These are phyloP conservation scores for Sycophila texana DNA, from an alignment of 2,888 invertebrate genomes.

Conservation along the genomic window DNA sequence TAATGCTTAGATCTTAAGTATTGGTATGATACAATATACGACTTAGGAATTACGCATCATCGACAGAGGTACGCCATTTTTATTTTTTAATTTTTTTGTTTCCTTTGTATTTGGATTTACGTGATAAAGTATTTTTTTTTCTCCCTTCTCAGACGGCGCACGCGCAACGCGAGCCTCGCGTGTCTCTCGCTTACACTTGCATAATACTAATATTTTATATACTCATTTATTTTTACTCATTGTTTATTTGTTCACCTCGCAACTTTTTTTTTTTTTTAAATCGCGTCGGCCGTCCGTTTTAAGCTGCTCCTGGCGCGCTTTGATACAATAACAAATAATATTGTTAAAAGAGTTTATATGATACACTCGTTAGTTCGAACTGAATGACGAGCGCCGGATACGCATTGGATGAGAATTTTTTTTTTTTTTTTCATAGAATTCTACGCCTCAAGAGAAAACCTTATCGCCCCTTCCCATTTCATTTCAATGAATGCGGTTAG, in stretches of 20 bases:
- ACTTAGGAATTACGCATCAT: slow-evolving; percentile 68
- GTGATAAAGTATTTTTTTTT: slow-evolving; percentile 25
- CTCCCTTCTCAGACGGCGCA: neutral
- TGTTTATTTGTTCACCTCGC: neutral
- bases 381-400: slow-evolving; percentile 39
- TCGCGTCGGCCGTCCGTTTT: neutral
- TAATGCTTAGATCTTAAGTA: slow-evolving; percentile 68
- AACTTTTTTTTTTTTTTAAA: neutral
- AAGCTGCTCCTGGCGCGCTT: slow-evolving; percentile 52
- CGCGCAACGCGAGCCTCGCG: slow-evolving; percentile 16
- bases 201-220: slow-evolving; percentile 29
- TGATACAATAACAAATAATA: slow-evolving; percentile 68
- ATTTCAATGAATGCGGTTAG: too few species aligned
- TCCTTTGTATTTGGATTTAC: slow-evolving; percentile 17
- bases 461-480: too few species aligned
- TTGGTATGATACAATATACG: slow-evolving; percentile 72
- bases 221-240: slow-evolving; percentile 18
- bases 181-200: slow-evolving; percentile 19
- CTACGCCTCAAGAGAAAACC: too few species aligned
- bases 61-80: slow-evolving; percentile 68
- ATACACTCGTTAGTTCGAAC: slow-evolving; percentile 68
- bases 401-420: neutral
- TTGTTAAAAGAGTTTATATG: slow-evolving; percentile 68
- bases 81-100: slow-evolving; percentile 36
- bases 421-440: neutral